Percentiles rank a stretch among this genome's conserved stretches.
Evolutionary conservation across 2,888 invertebrate genomes (phyloP).

Genomic region (Andrena bucephala): DNA sequence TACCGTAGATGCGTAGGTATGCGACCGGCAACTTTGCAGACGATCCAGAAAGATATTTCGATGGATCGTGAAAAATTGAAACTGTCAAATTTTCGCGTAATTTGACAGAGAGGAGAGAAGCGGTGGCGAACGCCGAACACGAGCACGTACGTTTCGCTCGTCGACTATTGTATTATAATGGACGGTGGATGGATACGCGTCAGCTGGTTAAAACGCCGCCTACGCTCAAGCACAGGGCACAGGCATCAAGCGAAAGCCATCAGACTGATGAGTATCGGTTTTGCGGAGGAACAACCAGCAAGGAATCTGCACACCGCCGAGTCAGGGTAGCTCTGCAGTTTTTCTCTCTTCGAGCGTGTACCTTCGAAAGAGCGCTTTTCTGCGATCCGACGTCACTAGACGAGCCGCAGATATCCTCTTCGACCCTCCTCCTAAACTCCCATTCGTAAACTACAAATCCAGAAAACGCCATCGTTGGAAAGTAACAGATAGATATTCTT

Average conservation of each 20-base stretch:
- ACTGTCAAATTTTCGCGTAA: not conserved
- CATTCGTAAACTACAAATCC: not conserved
- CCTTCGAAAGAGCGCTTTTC: not conserved
- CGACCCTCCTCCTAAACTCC: not conserved
- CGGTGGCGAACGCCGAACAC: not conserved
- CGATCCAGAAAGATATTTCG: not conserved
- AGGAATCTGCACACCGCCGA: not conserved
- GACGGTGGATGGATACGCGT: constrained; percentile 16
- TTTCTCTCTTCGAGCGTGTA: not conserved
- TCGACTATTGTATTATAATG: not conserved
- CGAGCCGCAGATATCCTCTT: constrained; percentile 1
- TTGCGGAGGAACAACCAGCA: not conserved
- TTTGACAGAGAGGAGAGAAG: not conserved
- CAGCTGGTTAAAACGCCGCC: constrained; percentile 25
- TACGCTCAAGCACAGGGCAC: constrained; percentile 8
- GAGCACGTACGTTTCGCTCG: not conserved
- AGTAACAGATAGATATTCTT: not conserved
- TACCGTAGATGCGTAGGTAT: not conserved
- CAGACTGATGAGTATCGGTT: constrained; percentile 33
- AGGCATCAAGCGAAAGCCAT: constrained; percentile 28
- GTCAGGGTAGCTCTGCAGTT: too few species aligned
- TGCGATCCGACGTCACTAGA: not conserved
- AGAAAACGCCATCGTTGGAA: not conserved
- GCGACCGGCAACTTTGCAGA: too few species aligned
- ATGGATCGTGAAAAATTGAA: not conserved